These are phyloP conservation scores for Chymomyza caudatula DNA, from an alignment of 2,888 invertebrate genomes.

Conservation along the genomic window DNA sequence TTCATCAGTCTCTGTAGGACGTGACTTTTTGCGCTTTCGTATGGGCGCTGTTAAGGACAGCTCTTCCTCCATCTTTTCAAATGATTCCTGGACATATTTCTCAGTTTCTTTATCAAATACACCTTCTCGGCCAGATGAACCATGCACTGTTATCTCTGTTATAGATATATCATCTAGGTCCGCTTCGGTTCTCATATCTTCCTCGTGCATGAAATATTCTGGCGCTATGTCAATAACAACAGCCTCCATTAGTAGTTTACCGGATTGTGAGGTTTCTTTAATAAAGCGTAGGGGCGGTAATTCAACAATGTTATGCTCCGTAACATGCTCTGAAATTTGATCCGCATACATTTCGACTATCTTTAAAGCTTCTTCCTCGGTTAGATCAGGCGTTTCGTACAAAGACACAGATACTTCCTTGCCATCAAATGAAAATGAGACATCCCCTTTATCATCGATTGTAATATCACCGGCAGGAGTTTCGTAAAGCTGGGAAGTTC, in stretches of 20 bases:
- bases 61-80: conserved; percentile 80
- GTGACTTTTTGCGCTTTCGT: conserved; percentile 82
- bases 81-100: conserved; percentile 76
- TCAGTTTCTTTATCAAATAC: conserved; percentile 79
- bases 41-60: conserved; percentile 80
- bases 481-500: conserved; percentile 92
- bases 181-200: conserved; percentile 91
- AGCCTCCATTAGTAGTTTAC: conserved; percentile 93
- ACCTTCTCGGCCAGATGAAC: conserved; percentile 79
- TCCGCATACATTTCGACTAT: conserved; percentile 97
- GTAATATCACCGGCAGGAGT: conserved; percentile 88
- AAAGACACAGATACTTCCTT: conserved; percentile 94
- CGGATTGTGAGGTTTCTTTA: conserved; percentile 92
- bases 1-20: conserved; percentile 83
- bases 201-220: conserved; percentile 88
- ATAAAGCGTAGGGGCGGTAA: conserved; percentile 91
- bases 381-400: conserved; percentile 94
- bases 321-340: conserved; percentile 91
- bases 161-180: conserved; percentile 92
- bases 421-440: conserved; percentile 94
- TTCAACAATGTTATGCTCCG: conserved; percentile 91
- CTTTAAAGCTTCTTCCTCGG: conserved; percentile 93
- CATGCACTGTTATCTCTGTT: conserved; percentile 84
- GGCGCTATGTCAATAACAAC: conserved; percentile 93
- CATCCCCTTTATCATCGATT: conserved; percentile 89